Conservation (phyloP, 2,113 vertebrate genomes). For the Melanostigma gelatinosum region DNA sequence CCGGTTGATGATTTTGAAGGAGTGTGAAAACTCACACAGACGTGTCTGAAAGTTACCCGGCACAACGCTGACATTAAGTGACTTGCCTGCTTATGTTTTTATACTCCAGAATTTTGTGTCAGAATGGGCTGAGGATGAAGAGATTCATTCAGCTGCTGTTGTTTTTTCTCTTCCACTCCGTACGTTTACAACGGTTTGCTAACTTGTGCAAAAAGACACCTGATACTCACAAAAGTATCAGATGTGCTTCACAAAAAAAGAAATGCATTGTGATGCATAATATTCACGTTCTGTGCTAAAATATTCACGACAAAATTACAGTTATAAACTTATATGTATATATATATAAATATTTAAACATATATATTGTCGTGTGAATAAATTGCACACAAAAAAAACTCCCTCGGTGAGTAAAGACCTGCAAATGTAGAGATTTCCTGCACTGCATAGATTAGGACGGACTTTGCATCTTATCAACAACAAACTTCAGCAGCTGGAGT, state of each 20-base stretch:
- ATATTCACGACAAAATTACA: no score
- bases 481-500: neutral
- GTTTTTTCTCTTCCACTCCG: neutral
- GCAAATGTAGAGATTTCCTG: neutral
- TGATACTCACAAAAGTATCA: neutral
- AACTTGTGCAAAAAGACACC: neutral
- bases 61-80: neutral
- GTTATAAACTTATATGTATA: no score
- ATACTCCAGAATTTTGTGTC: neutral
- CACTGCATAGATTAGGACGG: neutral
- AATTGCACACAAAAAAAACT: no score
- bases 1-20: conserved; percentile 8
- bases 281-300: no score
- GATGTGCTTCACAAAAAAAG: neutral
- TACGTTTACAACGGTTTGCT: neutral
- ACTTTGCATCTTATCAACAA: neutral
- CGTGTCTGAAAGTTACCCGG: neutral
- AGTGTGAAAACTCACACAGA: conserved; percentile 2
- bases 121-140: no score
- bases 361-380: no score
- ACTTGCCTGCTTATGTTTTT: neutral
- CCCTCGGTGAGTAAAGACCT: no score
- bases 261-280: neutral
- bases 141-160: conserved; percentile 6
- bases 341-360: no score